Conservation (phyloP, 2,797 vertebrate species). For the Triplophysa yarkandensis region DNA sequence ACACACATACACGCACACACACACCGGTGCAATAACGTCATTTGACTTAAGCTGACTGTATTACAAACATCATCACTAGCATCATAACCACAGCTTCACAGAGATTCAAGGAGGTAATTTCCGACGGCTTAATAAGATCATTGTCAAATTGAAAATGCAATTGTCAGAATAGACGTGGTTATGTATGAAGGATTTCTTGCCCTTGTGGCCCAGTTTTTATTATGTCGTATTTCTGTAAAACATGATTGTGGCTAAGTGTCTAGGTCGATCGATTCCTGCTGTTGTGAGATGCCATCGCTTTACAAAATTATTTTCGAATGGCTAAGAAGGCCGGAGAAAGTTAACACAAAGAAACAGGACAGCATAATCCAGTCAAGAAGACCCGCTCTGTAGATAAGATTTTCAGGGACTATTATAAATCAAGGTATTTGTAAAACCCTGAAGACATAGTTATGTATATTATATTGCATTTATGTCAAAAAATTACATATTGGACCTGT, state of each 20-base stretch:
- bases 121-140: background rate
- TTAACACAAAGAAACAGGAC: no score
- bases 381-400: no score
- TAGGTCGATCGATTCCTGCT: background rate
- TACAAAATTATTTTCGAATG: no score
- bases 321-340: no score
- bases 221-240: no score
- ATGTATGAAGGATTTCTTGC: background rate
- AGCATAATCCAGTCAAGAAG: no score
- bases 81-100: background rate
- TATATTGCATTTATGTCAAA: no score
- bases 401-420: no score
- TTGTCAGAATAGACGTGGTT: background rate
- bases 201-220: background rate
- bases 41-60: background rate
- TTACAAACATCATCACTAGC: background rate
- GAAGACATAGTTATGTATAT: no score
- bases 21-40: background rate
- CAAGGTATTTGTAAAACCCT: no score
- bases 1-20: background rate
- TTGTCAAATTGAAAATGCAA: conserved; percentile 3
- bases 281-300: no score
- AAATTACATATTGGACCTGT: no score
- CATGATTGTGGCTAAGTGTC: background rate
- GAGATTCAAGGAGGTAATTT: background rate